A percentile compares a stretch with the other conserved stretches of the same genome.
Evolutionary conservation across 2,113 vertebrate genomes (phyloP).

Genomic region (Amphilophus citrinellus): DNA sequence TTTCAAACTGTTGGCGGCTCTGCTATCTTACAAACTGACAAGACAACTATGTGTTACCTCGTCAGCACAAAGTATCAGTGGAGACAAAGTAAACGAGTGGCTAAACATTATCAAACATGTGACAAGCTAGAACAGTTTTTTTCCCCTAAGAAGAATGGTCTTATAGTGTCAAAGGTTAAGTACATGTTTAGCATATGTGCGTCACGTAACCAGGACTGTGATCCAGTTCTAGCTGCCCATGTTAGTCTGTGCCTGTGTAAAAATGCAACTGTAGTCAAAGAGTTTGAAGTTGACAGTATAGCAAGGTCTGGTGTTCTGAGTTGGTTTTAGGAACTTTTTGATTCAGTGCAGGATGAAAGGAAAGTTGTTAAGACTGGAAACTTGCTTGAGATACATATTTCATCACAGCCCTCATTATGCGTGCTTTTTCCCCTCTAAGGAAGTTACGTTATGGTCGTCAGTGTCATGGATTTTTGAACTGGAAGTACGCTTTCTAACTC

Average conservation of each 20-base stretch:
- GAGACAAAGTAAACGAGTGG: not conserved
- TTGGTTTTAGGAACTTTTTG: not conserved
- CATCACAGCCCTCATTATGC: slow-evolving; percentile 24
- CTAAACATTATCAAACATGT: slow-evolving; percentile 5
- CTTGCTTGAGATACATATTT: slow-evolving; percentile 40
- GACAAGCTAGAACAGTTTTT: not conserved
- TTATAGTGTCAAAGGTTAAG: not conserved
- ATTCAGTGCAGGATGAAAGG: slow-evolving; percentile 23
- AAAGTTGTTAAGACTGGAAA: slow-evolving; percentile 24
- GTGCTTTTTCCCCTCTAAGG: not conserved
- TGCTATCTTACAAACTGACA: not conserved
- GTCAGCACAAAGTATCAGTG: not conserved
- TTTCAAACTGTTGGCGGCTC: not conserved
- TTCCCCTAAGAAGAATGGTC: not conserved
- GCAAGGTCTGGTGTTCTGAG: not conserved
- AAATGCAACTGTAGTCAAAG: not conserved
- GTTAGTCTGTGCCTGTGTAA: not conserved
- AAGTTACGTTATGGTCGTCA: not conserved
- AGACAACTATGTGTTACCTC: not conserved
- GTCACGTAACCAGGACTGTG: not conserved
- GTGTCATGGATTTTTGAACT: not conserved
- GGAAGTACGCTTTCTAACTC: not conserved
- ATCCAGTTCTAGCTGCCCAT: not conserved
- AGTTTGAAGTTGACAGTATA: slow-evolving; percentile 3
- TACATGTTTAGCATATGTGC: not conserved